Evolutionary conservation across 2,888 invertebrate genomes (phyloP), one percentile per base, ranked within the genome.

Genomic region (Meiosimyza decipiens): DNA sequence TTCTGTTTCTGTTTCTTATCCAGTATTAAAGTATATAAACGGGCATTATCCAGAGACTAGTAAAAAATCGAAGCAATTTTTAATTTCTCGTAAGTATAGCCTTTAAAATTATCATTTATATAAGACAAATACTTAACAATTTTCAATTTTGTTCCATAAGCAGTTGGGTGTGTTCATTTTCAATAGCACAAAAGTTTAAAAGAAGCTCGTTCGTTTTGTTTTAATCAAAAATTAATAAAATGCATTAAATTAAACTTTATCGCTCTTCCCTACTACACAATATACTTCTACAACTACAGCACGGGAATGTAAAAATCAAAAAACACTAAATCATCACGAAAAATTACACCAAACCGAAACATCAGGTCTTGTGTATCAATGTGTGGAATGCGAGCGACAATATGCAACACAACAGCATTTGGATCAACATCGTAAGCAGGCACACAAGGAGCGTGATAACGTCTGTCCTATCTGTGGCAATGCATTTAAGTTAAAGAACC

Each of bases 401-500:
- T 79, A 79, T 73, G 66, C 73, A 7, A 75, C 79, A 6, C 72
- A 77, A 60, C 72, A 75, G 68, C 71, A 78, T 50, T 65, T 79
- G 50, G 75, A 76, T 18, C 77, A 75, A 15, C 79, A 79, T 73
- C 77, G 78, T 40, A 78, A 77, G 47, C 78, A 79, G 49, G 78
- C 78, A 2, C 79, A 79, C 64, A 79, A 79, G 69, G 79, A 79
- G 28, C 78, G 79, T 16, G 78, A 79, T 57, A 59, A 77, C 64
- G 33, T 78, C 28, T 79, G 79, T 57, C 51, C 69, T 13, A 77
- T 79, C 49, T 79, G 79, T 55, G 79, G 79, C 9, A 79, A 79
- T 76, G 77, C 75, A 3, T 79, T 79, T 51, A 79, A 79, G 59
- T 63, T 77, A 11, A 76, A 76, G 33, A 79, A 77, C 66, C 80